A percentile compares a stretch with the other conserved stretches of the same genome.
These are phyloP conservation scores for Augochlorella aurata DNA, from an alignment of 2,888 invertebrate species.

Conservation along the genomic window DNA sequence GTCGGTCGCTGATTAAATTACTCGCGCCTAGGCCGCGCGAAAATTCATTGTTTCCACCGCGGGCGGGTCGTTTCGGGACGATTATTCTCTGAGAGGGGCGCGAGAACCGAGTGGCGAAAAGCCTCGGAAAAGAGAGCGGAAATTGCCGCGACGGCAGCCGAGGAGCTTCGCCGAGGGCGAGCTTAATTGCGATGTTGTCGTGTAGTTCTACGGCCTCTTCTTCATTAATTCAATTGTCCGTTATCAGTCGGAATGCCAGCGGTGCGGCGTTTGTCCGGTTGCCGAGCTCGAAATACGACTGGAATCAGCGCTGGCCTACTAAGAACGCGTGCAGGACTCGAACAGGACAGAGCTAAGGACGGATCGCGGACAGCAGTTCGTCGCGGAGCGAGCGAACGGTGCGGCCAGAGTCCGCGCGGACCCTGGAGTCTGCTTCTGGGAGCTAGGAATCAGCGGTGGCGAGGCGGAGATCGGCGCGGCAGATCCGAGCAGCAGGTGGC, in stretches of 20 bases:
- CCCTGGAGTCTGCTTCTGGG: no score
- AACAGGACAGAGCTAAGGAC: neutral
- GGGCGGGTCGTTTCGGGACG: neutral
- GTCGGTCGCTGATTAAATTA: slow-evolving; percentile 26
- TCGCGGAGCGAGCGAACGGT: slow-evolving; percentile 22
- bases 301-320: slow-evolving; percentile 40
- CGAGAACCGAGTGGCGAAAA: neutral
- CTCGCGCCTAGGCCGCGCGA: neutral
- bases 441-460: neutral
- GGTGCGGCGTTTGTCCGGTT: slow-evolving; percentile 61
- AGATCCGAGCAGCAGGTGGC: neutral
- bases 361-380: slow-evolving; percentile 23
- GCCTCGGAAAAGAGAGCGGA: slow-evolving; percentile 50
- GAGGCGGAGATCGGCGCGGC: neutral
- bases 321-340: slow-evolving; percentile 3
- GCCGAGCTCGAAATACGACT: slow-evolving; percentile 53
- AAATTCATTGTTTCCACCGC: neutral
- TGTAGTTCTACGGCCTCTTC: slow-evolving; percentile 73
- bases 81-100: neutral
- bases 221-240: slow-evolving; percentile 74
- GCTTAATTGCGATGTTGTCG: slow-evolving; percentile 65
- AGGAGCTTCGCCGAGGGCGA: slow-evolving; percentile 49
- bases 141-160: slow-evolving; percentile 50
- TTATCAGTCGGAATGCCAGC: slow-evolving; percentile 66
- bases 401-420: neutral